Percentiles rank a stretch among this genome's conserved stretches.
Evolutionary conservation across 2,113 vertebrate species (phyloP).

Genomic region (Callopanchax toddi): DNA sequence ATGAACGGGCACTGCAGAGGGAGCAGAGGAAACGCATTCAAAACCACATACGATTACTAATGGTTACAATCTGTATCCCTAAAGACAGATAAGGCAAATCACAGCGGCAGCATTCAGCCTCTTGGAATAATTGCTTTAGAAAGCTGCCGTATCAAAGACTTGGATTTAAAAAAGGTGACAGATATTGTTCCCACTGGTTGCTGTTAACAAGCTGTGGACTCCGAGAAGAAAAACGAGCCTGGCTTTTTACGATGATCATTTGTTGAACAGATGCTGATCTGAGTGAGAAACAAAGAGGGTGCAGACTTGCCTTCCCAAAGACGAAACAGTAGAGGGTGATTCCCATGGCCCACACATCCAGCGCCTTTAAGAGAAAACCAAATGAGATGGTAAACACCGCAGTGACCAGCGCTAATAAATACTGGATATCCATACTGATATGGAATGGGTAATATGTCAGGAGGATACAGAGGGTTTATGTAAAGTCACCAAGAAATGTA

Average conservation of each 20-base stretch:
- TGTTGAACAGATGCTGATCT: background rate
- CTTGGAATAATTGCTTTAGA: slow-evolving; percentile 3
- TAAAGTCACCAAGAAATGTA: too few species aligned
- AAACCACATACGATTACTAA: slow-evolving; percentile 11
- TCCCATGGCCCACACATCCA: slow-evolving; percentile 97
- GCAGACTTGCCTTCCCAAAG: slow-evolving; percentile 89
- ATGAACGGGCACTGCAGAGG: slow-evolving; percentile 93
- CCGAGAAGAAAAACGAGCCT: background rate
- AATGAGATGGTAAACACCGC: background rate
- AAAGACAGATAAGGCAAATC: slow-evolving; percentile 6
- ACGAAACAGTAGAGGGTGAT: slow-evolving; percentile 96
- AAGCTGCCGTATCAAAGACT: background rate
- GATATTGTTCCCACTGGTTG: background rate
- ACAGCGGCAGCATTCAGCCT: slow-evolving; percentile 7
- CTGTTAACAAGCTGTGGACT: slow-evolving; percentile 2
- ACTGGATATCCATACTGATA: too few species aligned
- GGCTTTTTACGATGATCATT: background rate
- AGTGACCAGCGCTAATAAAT: too few species aligned
- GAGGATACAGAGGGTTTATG: too few species aligned
- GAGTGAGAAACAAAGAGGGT: slow-evolving; percentile 4
- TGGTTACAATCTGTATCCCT: background rate
- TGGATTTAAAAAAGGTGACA: background rate
- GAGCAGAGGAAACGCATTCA: slow-evolving; percentile 24
- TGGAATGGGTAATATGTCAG: too few species aligned
- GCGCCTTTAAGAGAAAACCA: slow-evolving; percentile 82